These are phyloP conservation scores for Rattus rattus DNA, from an alignment of 2,113 vertebrate genomes.

Conservation along the genomic window DNA sequence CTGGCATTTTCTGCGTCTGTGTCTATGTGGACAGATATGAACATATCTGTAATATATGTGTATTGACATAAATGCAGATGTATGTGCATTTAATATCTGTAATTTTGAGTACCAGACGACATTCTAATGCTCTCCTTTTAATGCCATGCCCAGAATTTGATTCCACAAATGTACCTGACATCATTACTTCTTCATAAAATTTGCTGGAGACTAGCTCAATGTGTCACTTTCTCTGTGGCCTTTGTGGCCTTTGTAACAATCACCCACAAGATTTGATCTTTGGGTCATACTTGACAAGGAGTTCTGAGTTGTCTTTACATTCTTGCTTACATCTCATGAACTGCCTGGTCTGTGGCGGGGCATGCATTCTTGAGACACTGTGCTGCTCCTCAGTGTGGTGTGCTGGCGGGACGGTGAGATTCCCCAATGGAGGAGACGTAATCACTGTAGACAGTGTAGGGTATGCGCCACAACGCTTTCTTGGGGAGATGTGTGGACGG, in stretches of 20 bases:
- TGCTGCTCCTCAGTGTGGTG: fast-evolving
- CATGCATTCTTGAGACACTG: neutral
- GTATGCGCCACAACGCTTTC: neutral
- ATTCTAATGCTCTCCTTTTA: neutral
- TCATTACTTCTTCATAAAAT: neutral
- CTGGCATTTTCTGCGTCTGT: neutral
- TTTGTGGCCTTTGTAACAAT: neutral
- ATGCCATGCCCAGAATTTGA: neutral
- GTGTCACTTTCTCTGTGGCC: neutral
- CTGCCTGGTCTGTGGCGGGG: neutral
- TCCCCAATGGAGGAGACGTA: neutral
- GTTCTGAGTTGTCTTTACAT: neutral
- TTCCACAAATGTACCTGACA: neutral
- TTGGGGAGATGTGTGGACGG: neutral
- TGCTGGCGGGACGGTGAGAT: neutral
- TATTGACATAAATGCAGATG: neutral
- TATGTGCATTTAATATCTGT: neutral
- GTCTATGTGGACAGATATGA: too few relatives aligned
- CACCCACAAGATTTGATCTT: neutral
- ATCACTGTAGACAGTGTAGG: neutral
- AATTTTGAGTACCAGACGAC: neutral
- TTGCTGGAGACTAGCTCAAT: neutral
- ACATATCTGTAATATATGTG: neutral
- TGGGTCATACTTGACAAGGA: neutral
- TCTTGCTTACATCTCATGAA: neutral